phyloP scores from a whole-genome alignment of 1,140 invertebrate species.

The Aplysia californica region DNA sequence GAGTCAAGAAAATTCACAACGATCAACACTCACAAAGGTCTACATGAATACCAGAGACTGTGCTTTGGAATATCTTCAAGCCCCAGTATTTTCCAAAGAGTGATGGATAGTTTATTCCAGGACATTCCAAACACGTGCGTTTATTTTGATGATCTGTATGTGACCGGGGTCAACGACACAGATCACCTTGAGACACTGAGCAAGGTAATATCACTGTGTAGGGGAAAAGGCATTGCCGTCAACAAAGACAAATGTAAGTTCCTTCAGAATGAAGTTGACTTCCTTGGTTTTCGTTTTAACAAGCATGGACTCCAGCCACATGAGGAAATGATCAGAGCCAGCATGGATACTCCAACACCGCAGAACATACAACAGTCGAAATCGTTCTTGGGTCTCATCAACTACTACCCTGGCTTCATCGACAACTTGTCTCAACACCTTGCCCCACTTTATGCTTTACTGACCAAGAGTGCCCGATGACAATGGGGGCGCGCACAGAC shows the following conservation, averaged over 20 bases:
- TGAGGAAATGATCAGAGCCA: constrained; percentile 25
- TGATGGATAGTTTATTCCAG: no score
- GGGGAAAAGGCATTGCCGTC: constrained; percentile 62
- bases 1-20: constrained; percentile 38
- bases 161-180: constrained; percentile 30
- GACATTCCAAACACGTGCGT: constrained; percentile 32
- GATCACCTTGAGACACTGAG: not conserved
- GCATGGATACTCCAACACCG: not conserved
- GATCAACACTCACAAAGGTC: constrained; percentile 53
- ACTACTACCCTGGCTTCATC: not conserved
- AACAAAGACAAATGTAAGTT: constrained; percentile 65
- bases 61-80: no score
- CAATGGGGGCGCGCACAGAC: not conserved
- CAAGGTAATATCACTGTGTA: not conserved
- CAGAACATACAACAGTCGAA: not conserved
- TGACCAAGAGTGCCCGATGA: not conserved
- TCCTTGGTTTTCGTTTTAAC: constrained; percentile 58
- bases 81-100: no score
- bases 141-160: constrained; percentile 30
- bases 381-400: not conserved
- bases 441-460: not conserved
- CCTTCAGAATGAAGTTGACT: constrained; percentile 45
- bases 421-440: not conserved
- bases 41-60: no score
- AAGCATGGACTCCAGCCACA: constrained; percentile 39